phyloP scores from a whole-genome alignment of 1,140 invertebrate species.

The Metaphire vulgaris region DNA sequence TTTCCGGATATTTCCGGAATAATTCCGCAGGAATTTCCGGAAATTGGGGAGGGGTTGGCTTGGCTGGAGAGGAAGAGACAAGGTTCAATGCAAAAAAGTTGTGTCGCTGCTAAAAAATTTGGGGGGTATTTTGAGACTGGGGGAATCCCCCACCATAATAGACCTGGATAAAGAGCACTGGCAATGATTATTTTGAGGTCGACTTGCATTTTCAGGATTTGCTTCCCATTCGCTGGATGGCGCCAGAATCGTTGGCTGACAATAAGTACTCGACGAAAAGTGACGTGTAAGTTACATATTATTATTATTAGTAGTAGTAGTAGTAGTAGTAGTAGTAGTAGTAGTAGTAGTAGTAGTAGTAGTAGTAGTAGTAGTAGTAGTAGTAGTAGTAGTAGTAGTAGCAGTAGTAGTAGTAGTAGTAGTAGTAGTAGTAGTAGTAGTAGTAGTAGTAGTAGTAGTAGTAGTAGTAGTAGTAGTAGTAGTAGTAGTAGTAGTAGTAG shows the following conservation, averaged over 20 bases:
- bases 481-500: background rate
- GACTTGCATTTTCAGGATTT: background rate
- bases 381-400: background rate
- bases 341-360: background rate
- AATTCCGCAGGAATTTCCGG: too few relatives aligned
- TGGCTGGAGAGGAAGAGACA: too few relatives aligned
- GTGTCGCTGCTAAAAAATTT: too few relatives aligned
- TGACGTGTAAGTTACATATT: background rate
- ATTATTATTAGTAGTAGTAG: background rate
- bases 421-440: background rate
- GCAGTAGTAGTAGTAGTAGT: background rate
- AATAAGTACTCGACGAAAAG: background rate
- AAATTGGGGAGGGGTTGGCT: too few relatives aligned
- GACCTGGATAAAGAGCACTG: too few relatives aligned
- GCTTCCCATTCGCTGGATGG: background rate
- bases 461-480: background rate
- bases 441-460: background rate
- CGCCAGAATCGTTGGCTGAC: background rate
- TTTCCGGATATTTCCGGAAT: too few relatives aligned
- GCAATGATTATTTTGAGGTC: too few relatives aligned
- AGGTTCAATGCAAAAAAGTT: too few relatives aligned
- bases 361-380: background rate
- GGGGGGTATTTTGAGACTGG: too few relatives aligned
- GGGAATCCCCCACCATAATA: too few relatives aligned
- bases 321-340: background rate